These are phyloP conservation scores for Caenorhabditis sp. DNA, from an alignment of 2,888 invertebrate species.

Conservation along the genomic window DNA sequence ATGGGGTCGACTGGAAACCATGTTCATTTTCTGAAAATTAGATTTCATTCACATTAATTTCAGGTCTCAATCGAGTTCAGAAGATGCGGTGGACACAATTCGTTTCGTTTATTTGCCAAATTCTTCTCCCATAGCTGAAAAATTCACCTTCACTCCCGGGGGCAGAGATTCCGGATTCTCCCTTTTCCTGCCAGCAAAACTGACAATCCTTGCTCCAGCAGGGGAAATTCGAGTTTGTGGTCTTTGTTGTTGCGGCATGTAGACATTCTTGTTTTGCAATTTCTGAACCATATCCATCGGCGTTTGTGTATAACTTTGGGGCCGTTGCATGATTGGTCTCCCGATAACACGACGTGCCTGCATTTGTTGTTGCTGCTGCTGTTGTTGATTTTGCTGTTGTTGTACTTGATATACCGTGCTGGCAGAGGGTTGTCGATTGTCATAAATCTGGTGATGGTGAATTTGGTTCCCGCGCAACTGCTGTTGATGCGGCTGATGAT, in stretches of 20 bases:
- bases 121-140: not conserved
- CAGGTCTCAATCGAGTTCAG: too few relatives aligned
- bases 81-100: too few relatives aligned
- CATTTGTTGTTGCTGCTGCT: constrained; percentile 5
- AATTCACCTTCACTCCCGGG: constrained; percentile 34
- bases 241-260: constrained; percentile 42
- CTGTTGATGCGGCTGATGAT: constrained; percentile 22
- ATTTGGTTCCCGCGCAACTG: constrained; percentile 10
- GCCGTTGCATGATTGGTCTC: not conserved
- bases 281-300: constrained; percentile 58
- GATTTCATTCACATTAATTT: too few relatives aligned
- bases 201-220: constrained; percentile 62
- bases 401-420: constrained; percentile 24
- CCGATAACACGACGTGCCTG: constrained; percentile 32
- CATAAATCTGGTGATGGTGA: constrained; percentile 34
- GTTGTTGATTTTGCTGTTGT: not conserved
- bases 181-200: constrained; percentile 54
- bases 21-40: constrained; percentile 35
- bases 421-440: not conserved
- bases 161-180: constrained; percentile 36
- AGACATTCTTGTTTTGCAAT: constrained; percentile 51
- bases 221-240: constrained; percentile 60
- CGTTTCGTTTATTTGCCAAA: too few relatives aligned
- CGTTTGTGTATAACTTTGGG: not conserved
- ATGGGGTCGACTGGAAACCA: constrained; percentile 6